phyloP scores from a whole-genome alignment of 1,140 invertebrate genomes.

The Brevipalpus yothersi region DNA sequence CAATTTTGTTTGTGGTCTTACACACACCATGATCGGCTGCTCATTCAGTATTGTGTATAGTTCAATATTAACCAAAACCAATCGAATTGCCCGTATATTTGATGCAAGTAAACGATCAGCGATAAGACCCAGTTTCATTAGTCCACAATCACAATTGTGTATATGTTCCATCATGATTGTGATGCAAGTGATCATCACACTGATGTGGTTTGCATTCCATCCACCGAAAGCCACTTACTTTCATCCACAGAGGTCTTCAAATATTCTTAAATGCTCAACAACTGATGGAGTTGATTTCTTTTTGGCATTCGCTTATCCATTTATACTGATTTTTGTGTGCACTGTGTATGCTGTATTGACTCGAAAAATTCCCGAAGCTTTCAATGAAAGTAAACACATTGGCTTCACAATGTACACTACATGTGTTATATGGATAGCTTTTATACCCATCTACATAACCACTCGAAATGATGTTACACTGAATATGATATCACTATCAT shows the following conservation, averaged over 20 bases:
- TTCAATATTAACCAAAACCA: constrained; percentile 69
- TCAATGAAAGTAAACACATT: constrained; percentile 78
- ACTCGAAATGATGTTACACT: constrained; percentile 56
- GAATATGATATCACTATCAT: constrained; percentile 66
- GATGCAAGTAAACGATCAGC: constrained; percentile 62
- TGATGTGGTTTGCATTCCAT: constrained; percentile 58
- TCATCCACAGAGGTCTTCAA: constrained; percentile 62
- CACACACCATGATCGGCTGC: constrained; percentile 38
- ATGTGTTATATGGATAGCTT: constrained; percentile 71
- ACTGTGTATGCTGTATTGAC: constrained; percentile 69
- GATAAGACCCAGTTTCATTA: constrained; percentile 66
- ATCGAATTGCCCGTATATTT: constrained; percentile 71
- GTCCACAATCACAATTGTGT: constrained; percentile 68
- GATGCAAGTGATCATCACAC: constrained; percentile 58
- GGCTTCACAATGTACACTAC: constrained; percentile 93
- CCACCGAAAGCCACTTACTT: constrained; percentile 60
- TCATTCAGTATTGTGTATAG: constrained; percentile 78
- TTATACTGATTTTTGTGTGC: constrained; percentile 57
- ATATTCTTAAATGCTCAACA: constrained; percentile 62
- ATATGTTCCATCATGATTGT: constrained; percentile 56
- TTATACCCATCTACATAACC: constrained; percentile 63
- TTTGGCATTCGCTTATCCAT: constrained; percentile 68
- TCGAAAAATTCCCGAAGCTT: constrained; percentile 76
- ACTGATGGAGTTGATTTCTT: constrained; percentile 37
- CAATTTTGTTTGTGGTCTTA: constrained; percentile 20